Conservation (phyloP, 1,140 invertebrate species). For the Caligus rogercresseyi region DNA sequence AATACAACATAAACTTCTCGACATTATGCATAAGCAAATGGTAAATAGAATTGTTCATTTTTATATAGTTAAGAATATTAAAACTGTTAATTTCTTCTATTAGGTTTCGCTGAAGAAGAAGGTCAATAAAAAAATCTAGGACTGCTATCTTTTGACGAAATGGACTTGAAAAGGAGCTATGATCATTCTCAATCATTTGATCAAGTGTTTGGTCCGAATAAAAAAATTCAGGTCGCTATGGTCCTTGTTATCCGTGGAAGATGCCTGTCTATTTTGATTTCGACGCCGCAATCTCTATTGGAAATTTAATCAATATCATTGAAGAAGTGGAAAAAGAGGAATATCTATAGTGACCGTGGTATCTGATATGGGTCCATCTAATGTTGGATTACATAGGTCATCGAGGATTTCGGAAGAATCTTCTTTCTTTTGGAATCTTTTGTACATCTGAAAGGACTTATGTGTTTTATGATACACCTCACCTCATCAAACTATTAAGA, state of each 20-base stretch:
- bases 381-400: neutral
- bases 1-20: neutral
- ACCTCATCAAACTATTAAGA: conserved; percentile 23
- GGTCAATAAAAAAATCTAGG: neutral
- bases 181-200: conserved; percentile 6
- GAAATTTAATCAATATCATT: neutral
- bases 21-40: neutral
- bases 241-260: conserved; percentile 14
- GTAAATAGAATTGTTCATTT: neutral
- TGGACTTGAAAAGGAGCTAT: conserved; percentile 13
- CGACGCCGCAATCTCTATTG: conserved; percentile 7
- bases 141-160: conserved; percentile 20
- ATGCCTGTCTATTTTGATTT: conserved; percentile 19
- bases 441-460: conserved; percentile 16
- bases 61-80: neutral
- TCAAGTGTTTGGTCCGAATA: conserved; percentile 7
- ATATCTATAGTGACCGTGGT: conserved; percentile 15
- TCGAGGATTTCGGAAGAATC: neutral
- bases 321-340: conserved; percentile 1
- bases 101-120: neutral
- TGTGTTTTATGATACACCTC: conserved; percentile 22
- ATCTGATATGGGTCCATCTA: conserved; percentile 4
- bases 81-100: neutral
- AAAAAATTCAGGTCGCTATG: conserved; percentile 18
- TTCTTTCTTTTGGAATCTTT: conserved; percentile 19